Conservation (phyloP, 2,888 invertebrate species). For the Geophilus truncorum region DNA sequence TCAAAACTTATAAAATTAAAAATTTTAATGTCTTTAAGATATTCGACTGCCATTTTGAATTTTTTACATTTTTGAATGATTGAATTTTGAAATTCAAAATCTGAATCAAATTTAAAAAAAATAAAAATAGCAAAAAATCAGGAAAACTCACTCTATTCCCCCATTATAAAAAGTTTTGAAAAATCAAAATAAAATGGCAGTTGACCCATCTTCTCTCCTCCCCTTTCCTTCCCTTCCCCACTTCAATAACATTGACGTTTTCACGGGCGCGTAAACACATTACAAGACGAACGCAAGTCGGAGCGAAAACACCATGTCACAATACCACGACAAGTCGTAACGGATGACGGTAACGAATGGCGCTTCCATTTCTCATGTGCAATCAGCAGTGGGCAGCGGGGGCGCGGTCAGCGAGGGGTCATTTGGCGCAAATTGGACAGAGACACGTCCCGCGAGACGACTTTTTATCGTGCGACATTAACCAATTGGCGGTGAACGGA, state of each 20-base stretch:
- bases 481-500: slow-evolving; percentile 21
- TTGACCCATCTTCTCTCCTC: too few relatives aligned
- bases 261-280: background rate
- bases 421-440: slow-evolving; percentile 33
- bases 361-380: background rate
- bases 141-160: too few relatives aligned
- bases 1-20: too few relatives aligned
- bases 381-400: slow-evolving; percentile 18
- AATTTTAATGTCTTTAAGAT: too few relatives aligned
- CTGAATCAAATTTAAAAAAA: background rate
- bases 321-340: slow-evolving; percentile 1
- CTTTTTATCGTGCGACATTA: slow-evolving; percentile 28
- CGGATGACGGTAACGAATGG: background rate
- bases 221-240: background rate
- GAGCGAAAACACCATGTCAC: background rate
- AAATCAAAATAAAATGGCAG: too few relatives aligned
- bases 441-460: slow-evolving; percentile 3
- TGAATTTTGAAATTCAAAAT: too few relatives aligned
- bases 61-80: too few relatives aligned
- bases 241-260: background rate
- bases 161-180: too few relatives aligned
- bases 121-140: background rate
- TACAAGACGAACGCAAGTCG: background rate
- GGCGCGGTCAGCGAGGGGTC: slow-evolving; percentile 28
- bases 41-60: too few relatives aligned